phyloP scores from a whole-genome alignment of 1,140 invertebrate genomes.

The Chymomyza costata region DNA sequence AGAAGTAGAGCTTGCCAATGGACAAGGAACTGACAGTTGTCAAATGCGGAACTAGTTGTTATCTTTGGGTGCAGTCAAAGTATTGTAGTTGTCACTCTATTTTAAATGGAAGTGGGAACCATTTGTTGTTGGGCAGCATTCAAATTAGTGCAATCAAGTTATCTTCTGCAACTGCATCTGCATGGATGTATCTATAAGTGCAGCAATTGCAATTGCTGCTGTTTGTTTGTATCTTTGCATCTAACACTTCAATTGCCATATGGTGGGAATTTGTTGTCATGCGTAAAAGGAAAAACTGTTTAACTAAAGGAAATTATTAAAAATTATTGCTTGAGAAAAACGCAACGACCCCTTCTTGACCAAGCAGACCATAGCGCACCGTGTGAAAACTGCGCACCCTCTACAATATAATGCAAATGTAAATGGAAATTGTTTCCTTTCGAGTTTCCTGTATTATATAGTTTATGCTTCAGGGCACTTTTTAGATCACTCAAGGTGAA shows the following conservation, averaged over 20 bases:
- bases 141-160: slow-evolving; percentile 74
- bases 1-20: slow-evolving; percentile 6
- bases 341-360: slow-evolving; percentile 28
- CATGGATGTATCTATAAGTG: background rate
- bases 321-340: slow-evolving; percentile 50
- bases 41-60: slow-evolving; percentile 59
- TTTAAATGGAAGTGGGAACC: slow-evolving; percentile 53
- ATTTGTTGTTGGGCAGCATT: slow-evolving; percentile 32
- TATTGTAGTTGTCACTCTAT: slow-evolving; percentile 31
- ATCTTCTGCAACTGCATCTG: slow-evolving; percentile 45
- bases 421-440: slow-evolving; percentile 38
- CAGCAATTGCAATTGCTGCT: slow-evolving; percentile 18
- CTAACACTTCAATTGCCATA: slow-evolving; percentile 66
- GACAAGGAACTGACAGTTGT: slow-evolving; percentile 62
- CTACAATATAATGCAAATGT: slow-evolving; percentile 24
- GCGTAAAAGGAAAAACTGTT: slow-evolving; percentile 63
- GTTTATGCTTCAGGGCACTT: slow-evolving; percentile 63
- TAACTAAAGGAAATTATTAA: slow-evolving; percentile 73
- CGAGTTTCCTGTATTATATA: slow-evolving; percentile 12
- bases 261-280: slow-evolving; percentile 59
- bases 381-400: slow-evolving; percentile 63
- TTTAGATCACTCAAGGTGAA: slow-evolving; percentile 23
- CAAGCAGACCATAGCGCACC: slow-evolving; percentile 22
- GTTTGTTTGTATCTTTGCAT: slow-evolving; percentile 69
- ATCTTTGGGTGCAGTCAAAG: slow-evolving; percentile 2